Evolutionary conservation across 2,113 vertebrate genomes (phyloP), one percentile per base, ranked within the genome.

Genomic region (Aptenodytes patagonicus): DNA sequence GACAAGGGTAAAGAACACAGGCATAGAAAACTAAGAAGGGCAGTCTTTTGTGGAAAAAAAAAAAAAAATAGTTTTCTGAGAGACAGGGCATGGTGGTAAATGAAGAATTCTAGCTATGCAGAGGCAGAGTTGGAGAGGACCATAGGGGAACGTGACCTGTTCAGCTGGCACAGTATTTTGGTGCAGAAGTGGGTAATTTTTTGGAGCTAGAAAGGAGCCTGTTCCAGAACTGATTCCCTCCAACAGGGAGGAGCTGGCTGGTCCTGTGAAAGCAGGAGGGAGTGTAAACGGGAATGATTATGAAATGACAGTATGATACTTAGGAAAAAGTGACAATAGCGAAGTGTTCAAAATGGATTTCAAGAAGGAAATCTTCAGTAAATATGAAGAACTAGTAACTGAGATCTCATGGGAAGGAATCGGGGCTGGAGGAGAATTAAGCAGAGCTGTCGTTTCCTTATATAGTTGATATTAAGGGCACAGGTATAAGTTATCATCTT

Each of bases 111-210:
- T 46, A 55, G 18, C 38, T 89, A 4, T 38, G 16, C 38, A 96
- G 65, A 81, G 34, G 21, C 57, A 79, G n/a, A 71, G 32, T 8
- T 93, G n/a, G 60, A 84, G 25, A 17, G 21, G 36, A 83, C 9
- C 2, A 0, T 34, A 61, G 17, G 69, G 47, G 36, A 89, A 40
- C 29, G 47, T 0, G 0, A 58, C 40, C 25, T 72, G 38, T 40
- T 81, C 16, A 71, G 20, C 42, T 84, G 65, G 69, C 44, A 71
- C 44, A 68, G 28, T 0, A 2, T 81, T 86, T 95, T 83, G 28
- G 17, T 73, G 62, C 40, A 86, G 46, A 76, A 19, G 17, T 49
- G 31, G 52, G 17, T 83, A 52, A 46, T 10, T 22, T 83, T 94
- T 83, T 83, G 42, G 38, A 88, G 36, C 17, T 64, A 24, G 38